Percentiles rank a stretch among this genome's conserved stretches.
Conservation (phyloP, 1,140 invertebrate species). For the Eriocheir sinensis region DNA sequence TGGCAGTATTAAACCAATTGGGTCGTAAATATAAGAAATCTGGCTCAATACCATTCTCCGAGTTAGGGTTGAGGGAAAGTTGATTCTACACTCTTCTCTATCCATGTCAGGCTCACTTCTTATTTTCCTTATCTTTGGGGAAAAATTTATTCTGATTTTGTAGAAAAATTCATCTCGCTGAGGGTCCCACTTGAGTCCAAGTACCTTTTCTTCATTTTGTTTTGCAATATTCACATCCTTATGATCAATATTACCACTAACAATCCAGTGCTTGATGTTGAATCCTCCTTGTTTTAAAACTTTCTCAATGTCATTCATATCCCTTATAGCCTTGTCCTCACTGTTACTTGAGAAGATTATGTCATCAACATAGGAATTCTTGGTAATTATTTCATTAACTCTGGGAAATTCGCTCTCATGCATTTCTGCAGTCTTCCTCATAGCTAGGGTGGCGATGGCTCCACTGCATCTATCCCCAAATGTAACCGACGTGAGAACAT, state of each 20-base stretch:
- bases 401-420: background rate
- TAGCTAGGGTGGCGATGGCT: background rate
- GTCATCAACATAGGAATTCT: background rate
- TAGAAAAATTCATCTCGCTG: background rate
- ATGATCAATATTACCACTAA: background rate
- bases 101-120: background rate
- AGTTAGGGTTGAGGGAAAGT: background rate
- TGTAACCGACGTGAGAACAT: background rate
- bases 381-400: background rate
- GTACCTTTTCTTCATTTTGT: background rate
- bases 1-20: background rate
- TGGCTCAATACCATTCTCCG: background rate
- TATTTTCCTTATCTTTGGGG: background rate
- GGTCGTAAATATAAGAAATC: too few species aligned
- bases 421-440: background rate
- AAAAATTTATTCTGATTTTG: background rate
- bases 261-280: constrained; percentile 8
- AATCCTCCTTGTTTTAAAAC: background rate
- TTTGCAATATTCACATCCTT: background rate
- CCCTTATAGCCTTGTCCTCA: background rate
- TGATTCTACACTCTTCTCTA: background rate
- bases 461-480: background rate
- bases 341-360: too few species aligned
- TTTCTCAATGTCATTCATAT: background rate
- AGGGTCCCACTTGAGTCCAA: background rate